Percentiles rank a stretch among this genome's conserved stretches.
phyloP scores from a whole-genome alignment of 1,140 invertebrate genomes.

The Bicyclus anynana region DNA sequence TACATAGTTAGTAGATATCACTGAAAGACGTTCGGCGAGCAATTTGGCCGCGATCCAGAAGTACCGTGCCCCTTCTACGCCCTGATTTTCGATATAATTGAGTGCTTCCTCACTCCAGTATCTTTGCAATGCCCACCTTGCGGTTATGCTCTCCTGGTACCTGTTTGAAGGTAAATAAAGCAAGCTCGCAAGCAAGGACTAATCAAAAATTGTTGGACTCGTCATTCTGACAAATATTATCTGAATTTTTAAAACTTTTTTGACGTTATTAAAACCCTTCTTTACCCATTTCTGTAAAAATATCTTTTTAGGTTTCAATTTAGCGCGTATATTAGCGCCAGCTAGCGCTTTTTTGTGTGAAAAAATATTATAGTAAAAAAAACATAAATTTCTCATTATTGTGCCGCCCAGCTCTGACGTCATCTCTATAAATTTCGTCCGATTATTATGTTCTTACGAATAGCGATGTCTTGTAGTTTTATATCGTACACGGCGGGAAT shows the following conservation, averaged over 20 bases:
- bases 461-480: not conserved
- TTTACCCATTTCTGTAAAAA: no score
- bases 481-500: not conserved
- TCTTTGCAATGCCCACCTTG: conserved; percentile 3
- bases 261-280: no score
- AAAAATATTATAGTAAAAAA: no score
- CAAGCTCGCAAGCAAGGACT: no score
- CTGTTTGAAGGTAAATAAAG: no score
- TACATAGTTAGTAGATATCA: conserved; percentile 1
- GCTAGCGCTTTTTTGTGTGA: no score
- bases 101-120: conserved; percentile 10
- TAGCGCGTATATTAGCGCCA: no score
- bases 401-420: not conserved
- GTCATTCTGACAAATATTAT: no score
- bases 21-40: conserved; percentile 9
- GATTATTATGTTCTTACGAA: not conserved
- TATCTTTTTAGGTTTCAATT: no score
- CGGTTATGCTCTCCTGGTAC: not conserved
- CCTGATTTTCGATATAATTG: conserved; percentile 12
- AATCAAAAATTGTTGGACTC: no score
- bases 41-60: conserved; percentile 19
- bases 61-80: conserved; percentile 16
- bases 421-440: not conserved
- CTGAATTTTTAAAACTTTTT: no score
- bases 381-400: not conserved